phyloP scores from a whole-genome alignment of 2,113 vertebrate species.

The Gadus macrocephalus region DNA sequence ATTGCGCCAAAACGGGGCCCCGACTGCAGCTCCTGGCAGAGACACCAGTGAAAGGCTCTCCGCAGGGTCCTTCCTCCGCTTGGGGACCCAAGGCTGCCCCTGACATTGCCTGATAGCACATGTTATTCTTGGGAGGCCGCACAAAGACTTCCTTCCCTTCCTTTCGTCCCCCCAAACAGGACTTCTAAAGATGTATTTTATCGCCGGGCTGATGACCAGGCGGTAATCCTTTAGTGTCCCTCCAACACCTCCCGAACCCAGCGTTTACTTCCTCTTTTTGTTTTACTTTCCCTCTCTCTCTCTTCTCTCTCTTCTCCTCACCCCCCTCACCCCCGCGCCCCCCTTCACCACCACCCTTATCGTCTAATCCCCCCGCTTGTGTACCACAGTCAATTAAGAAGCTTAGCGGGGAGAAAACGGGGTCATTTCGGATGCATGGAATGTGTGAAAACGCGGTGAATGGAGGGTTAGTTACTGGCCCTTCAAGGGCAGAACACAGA shows the following conservation, averaged over 20 bases:
- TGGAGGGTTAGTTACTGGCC: slow-evolving; percentile 40
- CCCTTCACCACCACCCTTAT: slow-evolving; percentile 21
- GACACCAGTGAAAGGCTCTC: slow-evolving; percentile 28
- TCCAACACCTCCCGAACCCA: slow-evolving; percentile 41
- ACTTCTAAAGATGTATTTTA: slow-evolving; percentile 66
- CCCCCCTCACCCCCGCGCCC: no score
- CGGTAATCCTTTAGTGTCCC: slow-evolving; percentile 54
- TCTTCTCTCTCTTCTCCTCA: slow-evolving; percentile 18
- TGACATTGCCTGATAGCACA: slow-evolving; percentile 51
- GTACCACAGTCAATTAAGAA: slow-evolving; percentile 57
- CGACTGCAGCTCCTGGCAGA: slow-evolving; percentile 44
- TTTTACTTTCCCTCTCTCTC: slow-evolving; percentile 43
- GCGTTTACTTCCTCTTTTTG: slow-evolving; percentile 57
- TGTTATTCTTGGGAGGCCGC: slow-evolving; percentile 66
- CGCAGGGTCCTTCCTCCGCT: slow-evolving; percentile 61
- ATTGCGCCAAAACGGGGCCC: slow-evolving; percentile 13
- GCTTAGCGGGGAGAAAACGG: slow-evolving; percentile 50
- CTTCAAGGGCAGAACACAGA: slow-evolving; percentile 39
- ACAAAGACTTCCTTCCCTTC: slow-evolving; percentile 51
- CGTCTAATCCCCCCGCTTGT: slow-evolving; percentile 38
- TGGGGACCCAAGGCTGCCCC: slow-evolving; percentile 39
- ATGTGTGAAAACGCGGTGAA: slow-evolving; percentile 50
- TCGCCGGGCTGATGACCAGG: slow-evolving; percentile 49
- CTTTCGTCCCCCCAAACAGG: slow-evolving; percentile 1
- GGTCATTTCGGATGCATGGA: slow-evolving; percentile 46